Evolutionary conservation across 2,113 vertebrate genomes (phyloP).

Genomic region (Meleagris gallopavo): DNA sequence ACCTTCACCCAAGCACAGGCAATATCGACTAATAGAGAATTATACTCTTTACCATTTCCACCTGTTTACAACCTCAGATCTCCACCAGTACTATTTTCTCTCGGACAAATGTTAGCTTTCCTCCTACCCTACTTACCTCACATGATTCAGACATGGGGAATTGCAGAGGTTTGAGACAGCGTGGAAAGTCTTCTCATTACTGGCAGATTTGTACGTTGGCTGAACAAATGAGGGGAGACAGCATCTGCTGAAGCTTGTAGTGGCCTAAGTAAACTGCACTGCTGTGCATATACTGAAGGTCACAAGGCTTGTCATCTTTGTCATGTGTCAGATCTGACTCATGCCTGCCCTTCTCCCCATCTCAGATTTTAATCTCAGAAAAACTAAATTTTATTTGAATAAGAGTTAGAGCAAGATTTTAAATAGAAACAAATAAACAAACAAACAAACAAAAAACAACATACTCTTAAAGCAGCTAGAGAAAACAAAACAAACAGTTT

Average conservation of each 20-base stretch:
- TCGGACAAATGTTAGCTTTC: neutral
- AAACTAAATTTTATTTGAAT: neutral
- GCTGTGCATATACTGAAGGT: fast-evolving
- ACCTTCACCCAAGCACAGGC: neutral
- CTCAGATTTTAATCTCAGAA: neutral
- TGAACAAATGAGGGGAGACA: neutral
- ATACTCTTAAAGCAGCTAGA: neutral
- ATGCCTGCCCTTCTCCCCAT: neutral
- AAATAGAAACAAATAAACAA: neutral
- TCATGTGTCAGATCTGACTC: neutral
- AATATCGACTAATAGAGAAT: neutral
- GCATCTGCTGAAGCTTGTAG: neutral
- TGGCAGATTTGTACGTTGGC: neutral
- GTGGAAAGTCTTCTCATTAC: neutral
- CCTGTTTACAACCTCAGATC: neutral
- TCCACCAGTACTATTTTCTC: neutral
- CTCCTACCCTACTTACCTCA: neutral
- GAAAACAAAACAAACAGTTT: neutral
- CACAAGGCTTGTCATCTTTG: neutral
- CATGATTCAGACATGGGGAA: neutral
- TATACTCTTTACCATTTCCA: neutral
- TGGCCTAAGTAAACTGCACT: neutral
- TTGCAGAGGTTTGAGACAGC: neutral
- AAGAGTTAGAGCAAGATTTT: neutral
- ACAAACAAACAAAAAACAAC: neutral